These are phyloP conservation scores for Balaeniceps rex DNA, from an alignment of 2,113 vertebrate genomes.

Conservation along the genomic window DNA sequence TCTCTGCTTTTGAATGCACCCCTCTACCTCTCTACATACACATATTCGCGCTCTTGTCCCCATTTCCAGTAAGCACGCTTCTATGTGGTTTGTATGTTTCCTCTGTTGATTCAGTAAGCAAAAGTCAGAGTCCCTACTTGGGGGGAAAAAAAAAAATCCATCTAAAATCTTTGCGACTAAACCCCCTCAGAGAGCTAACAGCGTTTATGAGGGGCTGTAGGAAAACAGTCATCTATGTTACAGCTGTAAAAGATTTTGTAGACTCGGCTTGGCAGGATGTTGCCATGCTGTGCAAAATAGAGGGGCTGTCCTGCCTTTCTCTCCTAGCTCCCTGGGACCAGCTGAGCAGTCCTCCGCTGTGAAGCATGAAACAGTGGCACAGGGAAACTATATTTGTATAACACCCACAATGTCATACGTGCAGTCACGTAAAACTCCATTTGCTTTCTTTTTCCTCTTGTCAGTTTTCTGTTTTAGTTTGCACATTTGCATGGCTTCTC, in stretches of 20 bases:
- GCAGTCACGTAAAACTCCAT: background rate
- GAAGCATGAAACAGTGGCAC: background rate
- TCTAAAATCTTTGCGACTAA: background rate
- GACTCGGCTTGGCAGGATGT: background rate
- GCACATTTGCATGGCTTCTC: background rate
- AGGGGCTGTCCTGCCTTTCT: background rate
- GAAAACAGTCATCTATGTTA: background rate
- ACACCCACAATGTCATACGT: background rate
- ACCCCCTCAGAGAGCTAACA: background rate
- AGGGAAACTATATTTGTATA: background rate
- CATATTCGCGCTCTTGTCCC: background rate
- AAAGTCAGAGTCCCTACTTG: background rate
- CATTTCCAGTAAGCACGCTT: background rate
- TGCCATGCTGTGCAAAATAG: background rate
- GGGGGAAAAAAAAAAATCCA: no score
- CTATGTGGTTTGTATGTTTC: background rate
- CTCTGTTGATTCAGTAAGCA: background rate
- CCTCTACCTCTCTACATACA: background rate
- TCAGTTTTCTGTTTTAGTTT: background rate
- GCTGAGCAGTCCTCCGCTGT: background rate
- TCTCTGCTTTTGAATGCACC: background rate
- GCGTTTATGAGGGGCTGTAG: background rate
- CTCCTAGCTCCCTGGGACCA: background rate
- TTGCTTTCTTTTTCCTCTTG: background rate
- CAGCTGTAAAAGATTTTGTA: background rate